Base-by-base conservation (phyloP, 35 echinoderm and acorn worm species). In the Ophioderma brevispina region DNA sequence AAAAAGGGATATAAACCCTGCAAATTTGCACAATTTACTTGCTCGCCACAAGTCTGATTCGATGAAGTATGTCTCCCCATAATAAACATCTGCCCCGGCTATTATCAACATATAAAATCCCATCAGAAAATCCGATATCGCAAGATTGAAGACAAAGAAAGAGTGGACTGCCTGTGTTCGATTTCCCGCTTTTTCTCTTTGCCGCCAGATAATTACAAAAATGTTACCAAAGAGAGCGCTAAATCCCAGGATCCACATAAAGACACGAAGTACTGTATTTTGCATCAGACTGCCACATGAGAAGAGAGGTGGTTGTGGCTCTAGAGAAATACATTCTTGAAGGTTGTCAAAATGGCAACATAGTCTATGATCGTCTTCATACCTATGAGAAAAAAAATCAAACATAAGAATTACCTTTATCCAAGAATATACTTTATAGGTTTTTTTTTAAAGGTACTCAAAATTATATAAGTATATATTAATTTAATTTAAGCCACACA, bases 61-160 rank as follows among this genome's bases (percentile, higher is more conserved):
- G 19, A 84, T 39, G 34, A 79, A 90, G 38, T 94, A 94, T 0
- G 35, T 41, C 2, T 80, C 70, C 1, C 88, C 78, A 55, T 82
- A 94, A 38, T 76, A 64, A 0, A 90, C 14, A 81, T 94, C 92
- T 19, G 37, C 83, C 0, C 32, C 36, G 23, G 87, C 92, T 15
- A 94, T 94, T 6, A 94, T 82, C 14, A 94, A 32, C 87, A 94
- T 90, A 39, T 86, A 94, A 33, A 94, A 35, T 15, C 92, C 92
- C 81, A 90, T 86, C 23, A 85, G 37, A 0, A 79, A 78, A 56
- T 94, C 92, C 6, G 87, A 81, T 3, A 90, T 75, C 13, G 87
- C 88, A 8, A 94, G 87, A 75, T 94, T 94, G 21, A 49, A 41
- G 14, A 94, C 85, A 15, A 94, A 87, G n/a, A 94, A 37, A 0